Conservation (phyloP, 2,113 vertebrate genomes). For the Erinaceus europaeus region DNA sequence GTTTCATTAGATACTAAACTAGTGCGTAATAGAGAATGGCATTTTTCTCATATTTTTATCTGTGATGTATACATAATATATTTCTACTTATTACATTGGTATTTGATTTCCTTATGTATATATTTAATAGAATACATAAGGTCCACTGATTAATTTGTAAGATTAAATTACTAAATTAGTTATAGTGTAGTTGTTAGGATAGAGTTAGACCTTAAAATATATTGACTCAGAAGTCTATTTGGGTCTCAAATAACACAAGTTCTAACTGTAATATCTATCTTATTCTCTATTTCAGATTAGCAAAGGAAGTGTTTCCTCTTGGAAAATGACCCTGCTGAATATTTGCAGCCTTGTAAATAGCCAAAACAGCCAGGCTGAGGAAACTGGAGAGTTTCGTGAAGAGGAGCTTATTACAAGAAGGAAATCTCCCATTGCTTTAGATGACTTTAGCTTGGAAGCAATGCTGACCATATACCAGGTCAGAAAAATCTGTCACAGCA, state of each 20-base stretch:
- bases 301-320: constrained; percentile 88
- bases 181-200: not conserved
- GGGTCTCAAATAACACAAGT: not conserved
- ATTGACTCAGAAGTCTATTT: not conserved
- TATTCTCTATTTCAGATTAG: constrained; percentile 77
- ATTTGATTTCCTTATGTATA: not conserved
- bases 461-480: constrained; percentile 88
- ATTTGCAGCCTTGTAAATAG: constrained; percentile 88
- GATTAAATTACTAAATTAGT: not conserved
- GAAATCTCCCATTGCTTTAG: constrained; percentile 78
- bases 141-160: not conserved
- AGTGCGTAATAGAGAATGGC: not conserved
- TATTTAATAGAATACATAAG: not conserved
- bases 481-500: constrained; percentile 89
- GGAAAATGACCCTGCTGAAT: constrained; percentile 90
- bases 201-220: too few relatives aligned
- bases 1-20: not conserved
- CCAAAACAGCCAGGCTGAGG: constrained; percentile 79
- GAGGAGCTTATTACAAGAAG: constrained; percentile 82
- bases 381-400: constrained; percentile 78
- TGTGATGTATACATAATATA: not conserved
- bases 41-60: not conserved
- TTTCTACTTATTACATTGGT: not conserved
- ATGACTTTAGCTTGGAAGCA: constrained; percentile 85
- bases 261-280: not conserved